Evolutionary conservation across 1,140 invertebrate genomes (phyloP), one percentile per base, ranked within the genome.

Genomic region (Rhyacophila brunnea): DNA sequence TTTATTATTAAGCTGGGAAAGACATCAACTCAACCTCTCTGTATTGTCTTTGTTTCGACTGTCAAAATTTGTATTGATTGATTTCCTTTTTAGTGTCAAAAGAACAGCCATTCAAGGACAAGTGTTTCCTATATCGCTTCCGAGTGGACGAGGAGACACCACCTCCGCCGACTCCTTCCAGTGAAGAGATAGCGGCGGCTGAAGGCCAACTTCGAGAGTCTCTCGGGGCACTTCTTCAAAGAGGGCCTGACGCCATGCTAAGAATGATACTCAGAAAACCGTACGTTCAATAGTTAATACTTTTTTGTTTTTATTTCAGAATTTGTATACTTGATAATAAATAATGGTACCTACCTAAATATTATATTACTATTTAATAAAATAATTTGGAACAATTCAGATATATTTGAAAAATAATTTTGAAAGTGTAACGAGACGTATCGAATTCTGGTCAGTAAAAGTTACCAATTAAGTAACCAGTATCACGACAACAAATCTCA

Each of bases 101-200:
- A 58, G 89, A 92, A 68, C 87, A 91, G 68, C 85, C 88, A 15
- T 93, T 93, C 73, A 85, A 88, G 70, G 91, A 93, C 77, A 91
- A 91, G 75, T 89, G 88, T 72, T 82, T 91, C 61, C 85, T 92
- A 63, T 92, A 92, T 74, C 84, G 89, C 38, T 93, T 93, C 74
- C 83, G 83, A 66, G 82, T 88, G 67, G 89, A 92, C 71, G 85
- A 89, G 62, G 80, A 82, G 53, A 81, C 80, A 20, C 72, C 73
- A 1, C 58, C 78, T 58, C 82, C 84, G 20, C 70, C 77, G 5
- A 58, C 78, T 32, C 62, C 62, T 5, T 60, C 53, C 6, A 38
- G 58, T n/a, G 83, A 85, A 64, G 84, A 86, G 60, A 70, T 82
- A 7, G 77, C 77, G 35, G 78, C 86, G 59, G 83, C 86, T 38